phyloP scores from a whole-genome alignment of 2,888 invertebrate species.

The Tenthredo scrophulariae region DNA sequence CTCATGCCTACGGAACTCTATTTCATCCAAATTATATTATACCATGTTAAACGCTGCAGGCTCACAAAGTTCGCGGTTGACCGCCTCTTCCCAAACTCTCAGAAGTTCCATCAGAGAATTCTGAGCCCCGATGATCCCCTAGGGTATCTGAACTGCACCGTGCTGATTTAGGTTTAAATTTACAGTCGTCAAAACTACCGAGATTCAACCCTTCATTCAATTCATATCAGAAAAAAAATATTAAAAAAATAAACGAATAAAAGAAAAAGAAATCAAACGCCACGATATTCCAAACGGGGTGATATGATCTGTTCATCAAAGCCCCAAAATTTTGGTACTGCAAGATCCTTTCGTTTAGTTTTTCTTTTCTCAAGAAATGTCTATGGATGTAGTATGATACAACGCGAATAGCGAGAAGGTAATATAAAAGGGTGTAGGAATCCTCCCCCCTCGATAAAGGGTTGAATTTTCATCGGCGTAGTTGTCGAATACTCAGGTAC shows the following conservation, averaged over 20 bases:
- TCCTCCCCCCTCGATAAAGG: neutral
- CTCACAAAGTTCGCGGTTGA: conserved; percentile 35
- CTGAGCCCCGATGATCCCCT: conserved; percentile 12
- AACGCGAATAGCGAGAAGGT: neutral
- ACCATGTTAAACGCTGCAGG: conserved; percentile 29
- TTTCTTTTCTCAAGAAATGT: neutral
- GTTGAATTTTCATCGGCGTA: neutral
- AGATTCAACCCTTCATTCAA: neutral
- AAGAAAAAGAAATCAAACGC: neutral
- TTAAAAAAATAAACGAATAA: neutral
- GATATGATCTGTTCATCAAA: too few species aligned
- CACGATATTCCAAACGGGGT: too few species aligned
- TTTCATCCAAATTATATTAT: conserved; percentile 28
- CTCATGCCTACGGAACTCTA: neutral
- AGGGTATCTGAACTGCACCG: neutral
- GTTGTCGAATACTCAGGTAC: neutral
- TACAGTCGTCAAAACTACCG: neutral
- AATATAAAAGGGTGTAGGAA: neutral
- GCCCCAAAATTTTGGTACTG: neutral
- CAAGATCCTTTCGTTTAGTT: neutral
- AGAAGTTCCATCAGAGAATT: neutral
- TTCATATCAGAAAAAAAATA: neutral
- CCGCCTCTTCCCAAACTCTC: neutral
- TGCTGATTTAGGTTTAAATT: neutral
- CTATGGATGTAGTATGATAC: too few species aligned